These are phyloP conservation scores for Cosmia pyralina DNA, from an alignment of 2,888 invertebrate genomes.

Conservation along the genomic window DNA sequence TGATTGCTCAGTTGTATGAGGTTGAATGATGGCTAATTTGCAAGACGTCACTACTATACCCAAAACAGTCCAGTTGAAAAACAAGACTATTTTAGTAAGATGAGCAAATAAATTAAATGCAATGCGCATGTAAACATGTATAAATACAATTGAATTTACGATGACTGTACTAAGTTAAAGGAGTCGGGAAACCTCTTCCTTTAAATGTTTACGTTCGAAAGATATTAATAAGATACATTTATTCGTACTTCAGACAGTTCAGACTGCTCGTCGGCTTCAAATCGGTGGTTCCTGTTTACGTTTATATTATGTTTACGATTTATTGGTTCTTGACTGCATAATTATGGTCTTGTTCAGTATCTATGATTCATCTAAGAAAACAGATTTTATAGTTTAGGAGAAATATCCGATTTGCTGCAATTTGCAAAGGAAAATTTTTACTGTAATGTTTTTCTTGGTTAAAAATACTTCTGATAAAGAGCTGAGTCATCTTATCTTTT, in stretches of 20 bases:
- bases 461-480: neutral
- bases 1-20: neutral
- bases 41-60: neutral
- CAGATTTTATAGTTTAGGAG: neutral
- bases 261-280: slow-evolving; percentile 63
- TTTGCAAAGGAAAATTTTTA: neutral
- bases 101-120: slow-evolving; percentile 32
- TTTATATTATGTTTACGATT: slow-evolving; percentile 66
- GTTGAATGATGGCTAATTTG: neutral
- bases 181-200: slow-evolving; percentile 53
- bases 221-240: slow-evolving; percentile 69
- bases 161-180: slow-evolving; percentile 48
- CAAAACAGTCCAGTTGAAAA: slow-evolving; percentile 8
- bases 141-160: slow-evolving; percentile 47
- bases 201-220: slow-evolving; percentile 55
- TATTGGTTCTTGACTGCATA: slow-evolving; percentile 57
- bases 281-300: slow-evolving; percentile 61
- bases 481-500: slow-evolving; percentile 26
- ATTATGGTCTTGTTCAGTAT: slow-evolving; percentile 8
- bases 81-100: slow-evolving; percentile 14
- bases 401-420: neutral
- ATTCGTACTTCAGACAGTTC: slow-evolving; percentile 70
- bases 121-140: slow-evolving; percentile 15
- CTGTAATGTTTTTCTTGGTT: neutral
- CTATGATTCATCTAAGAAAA: slow-evolving; percentile 5